These are phyloP conservation scores for Dryoscopus gambensis DNA, from an alignment of 2,113 vertebrate genomes.

Conservation along the genomic window DNA sequence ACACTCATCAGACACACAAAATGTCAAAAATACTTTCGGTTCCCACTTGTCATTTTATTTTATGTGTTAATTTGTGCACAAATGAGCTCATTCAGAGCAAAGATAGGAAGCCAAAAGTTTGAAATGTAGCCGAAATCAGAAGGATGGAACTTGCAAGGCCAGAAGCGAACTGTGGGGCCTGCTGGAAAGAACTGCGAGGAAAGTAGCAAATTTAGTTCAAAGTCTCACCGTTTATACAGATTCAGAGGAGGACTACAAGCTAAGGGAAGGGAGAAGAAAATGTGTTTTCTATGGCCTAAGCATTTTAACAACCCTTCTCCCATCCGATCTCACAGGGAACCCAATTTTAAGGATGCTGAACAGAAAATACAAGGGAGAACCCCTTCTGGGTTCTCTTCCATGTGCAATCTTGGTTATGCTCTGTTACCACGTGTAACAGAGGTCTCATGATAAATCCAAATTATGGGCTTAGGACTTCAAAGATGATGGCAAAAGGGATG, in stretches of 20 bases:
- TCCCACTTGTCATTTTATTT: not conserved
- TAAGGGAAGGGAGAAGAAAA: not conserved
- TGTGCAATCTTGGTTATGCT: not conserved
- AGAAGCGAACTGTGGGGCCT: not conserved
- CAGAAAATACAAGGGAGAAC: not conserved
- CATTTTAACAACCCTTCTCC: not conserved
- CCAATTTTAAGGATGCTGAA: not conserved
- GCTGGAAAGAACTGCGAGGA: not conserved
- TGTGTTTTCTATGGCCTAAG: not conserved
- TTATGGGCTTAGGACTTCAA: not conserved
- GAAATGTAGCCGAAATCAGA: not conserved
- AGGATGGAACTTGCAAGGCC: not conserved
- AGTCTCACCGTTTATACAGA: not conserved
- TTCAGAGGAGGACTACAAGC: not conserved
- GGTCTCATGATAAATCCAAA: accelerated
- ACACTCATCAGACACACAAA: not conserved
- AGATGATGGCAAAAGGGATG: not conserved
- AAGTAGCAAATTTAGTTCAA: not conserved
- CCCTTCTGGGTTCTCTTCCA: not conserved
- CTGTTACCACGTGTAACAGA: not conserved
- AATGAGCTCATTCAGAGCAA: not conserved
- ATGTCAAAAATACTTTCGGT: not conserved
- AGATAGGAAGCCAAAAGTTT: not conserved
- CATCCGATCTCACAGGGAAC: not conserved
- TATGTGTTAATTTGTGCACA: not conserved